These are phyloP conservation scores for Venustaconcha ellipsiformis DNA, from an alignment of 1,140 invertebrate species.

Conservation along the genomic window DNA sequence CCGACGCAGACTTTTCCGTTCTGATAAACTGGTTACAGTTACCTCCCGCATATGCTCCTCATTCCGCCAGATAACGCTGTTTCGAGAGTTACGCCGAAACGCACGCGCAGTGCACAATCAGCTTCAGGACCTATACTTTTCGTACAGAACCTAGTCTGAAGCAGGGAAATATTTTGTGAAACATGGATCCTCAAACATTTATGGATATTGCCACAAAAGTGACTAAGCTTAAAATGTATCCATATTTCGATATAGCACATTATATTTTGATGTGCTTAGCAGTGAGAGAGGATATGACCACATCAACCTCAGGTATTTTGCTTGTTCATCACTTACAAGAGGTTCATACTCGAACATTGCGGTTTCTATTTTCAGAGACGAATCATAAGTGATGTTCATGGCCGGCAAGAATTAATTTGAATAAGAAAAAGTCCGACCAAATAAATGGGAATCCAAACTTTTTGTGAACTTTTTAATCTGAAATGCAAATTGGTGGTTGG, in stretches of 20 bases:
- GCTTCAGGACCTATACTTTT: background rate
- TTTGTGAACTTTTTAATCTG: too few relatives aligned
- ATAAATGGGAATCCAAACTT: too few relatives aligned
- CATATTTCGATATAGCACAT: constrained; percentile 98
- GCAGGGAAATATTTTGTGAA: background rate
- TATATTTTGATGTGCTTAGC: constrained; percentile 69
- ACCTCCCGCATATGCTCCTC: too few relatives aligned
- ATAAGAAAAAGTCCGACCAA: too few relatives aligned
- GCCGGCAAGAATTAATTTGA: too few relatives aligned
- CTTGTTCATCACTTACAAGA: too few relatives aligned
- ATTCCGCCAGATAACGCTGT: too few relatives aligned
- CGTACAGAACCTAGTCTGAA: too few relatives aligned
- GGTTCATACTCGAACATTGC: background rate
- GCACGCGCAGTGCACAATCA: constrained; percentile 23
- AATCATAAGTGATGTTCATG: too few relatives aligned
- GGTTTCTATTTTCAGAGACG: background rate
- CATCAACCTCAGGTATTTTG: constrained; percentile 22
- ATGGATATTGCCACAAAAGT: constrained; percentile 98
- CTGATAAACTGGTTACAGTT: too few relatives aligned
- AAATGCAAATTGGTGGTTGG: too few relatives aligned
- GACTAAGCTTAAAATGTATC: constrained; percentile 99
- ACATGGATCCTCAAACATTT: constrained; percentile 95
- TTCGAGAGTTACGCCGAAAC: background rate
- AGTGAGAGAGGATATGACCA: constrained; percentile 93
- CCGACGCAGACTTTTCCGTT: too few relatives aligned